Percentiles rank a stretch among this genome's conserved stretches.
These are phyloP conservation scores for Myripristis jacobus DNA, from an alignment of 2,797 vertebrate genomes.

Conservation along the genomic window DNA sequence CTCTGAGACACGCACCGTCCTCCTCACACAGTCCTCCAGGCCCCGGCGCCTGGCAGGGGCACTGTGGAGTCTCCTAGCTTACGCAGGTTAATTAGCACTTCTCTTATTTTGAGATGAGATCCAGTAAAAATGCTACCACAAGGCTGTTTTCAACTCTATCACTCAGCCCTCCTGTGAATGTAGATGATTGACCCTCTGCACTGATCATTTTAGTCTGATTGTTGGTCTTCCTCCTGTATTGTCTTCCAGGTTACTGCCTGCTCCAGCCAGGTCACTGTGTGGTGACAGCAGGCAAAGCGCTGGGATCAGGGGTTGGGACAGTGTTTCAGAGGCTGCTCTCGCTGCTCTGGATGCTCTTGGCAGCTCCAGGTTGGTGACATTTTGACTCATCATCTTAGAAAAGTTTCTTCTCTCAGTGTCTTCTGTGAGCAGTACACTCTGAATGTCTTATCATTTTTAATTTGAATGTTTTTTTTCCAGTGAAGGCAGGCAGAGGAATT, in stretches of 20 bases:
- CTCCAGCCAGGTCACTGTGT: conserved; percentile 82
- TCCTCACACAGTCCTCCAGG: conserved; percentile 80
- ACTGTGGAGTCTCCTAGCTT: conserved; percentile 86
- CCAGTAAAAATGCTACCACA: neutral
- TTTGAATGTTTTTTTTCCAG: conserved; percentile 70
- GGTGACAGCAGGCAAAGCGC: conserved; percentile 75
- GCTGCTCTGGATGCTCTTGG: conserved; percentile 85
- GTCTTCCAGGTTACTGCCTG: conserved; percentile 70
- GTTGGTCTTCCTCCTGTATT: neutral
- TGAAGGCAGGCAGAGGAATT: conserved; percentile 84
- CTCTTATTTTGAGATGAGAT: conserved; percentile 27
- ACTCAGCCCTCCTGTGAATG: neutral
- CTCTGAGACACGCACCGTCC: conserved; percentile 83
- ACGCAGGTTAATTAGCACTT: conserved; percentile 85
- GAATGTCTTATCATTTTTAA: neutral
- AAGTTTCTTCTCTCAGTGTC: neutral
- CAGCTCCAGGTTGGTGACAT: conserved; percentile 88
- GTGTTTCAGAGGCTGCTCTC: conserved; percentile 82
- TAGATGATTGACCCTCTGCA: neutral
- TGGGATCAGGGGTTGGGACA: conserved; percentile 76
- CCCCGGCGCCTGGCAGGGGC: conserved; percentile 79
- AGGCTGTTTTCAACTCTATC: neutral
- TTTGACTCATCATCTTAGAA: neutral
- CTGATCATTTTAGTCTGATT: neutral
- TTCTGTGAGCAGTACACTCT: neutral